phyloP scores from a whole-genome alignment of 2,888 invertebrate genomes.

The Drosophila ustulata region DNA sequence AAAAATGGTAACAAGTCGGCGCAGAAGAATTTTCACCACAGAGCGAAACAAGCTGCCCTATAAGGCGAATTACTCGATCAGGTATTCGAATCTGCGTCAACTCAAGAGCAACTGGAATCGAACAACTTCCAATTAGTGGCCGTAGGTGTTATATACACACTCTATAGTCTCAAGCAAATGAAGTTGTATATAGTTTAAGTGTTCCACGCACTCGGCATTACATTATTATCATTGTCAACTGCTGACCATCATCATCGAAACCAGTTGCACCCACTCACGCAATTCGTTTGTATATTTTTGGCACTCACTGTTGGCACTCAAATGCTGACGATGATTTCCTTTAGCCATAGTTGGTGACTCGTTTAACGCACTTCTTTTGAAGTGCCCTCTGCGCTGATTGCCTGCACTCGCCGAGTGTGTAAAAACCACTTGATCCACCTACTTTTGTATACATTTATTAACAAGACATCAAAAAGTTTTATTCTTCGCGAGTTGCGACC shows the following conservation, averaged over 20 bases:
- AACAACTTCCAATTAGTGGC: slow-evolving; percentile 7
- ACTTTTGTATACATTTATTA: slow-evolving; percentile 29
- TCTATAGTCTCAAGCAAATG: slow-evolving; percentile 10
- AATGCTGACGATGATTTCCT: slow-evolving; percentile 24
- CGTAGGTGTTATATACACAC: slow-evolving; percentile 27
- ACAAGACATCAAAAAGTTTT: slow-evolving; percentile 35
- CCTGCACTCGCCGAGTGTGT: slow-evolving; percentile 24
- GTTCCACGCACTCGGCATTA: slow-evolving; percentile 15
- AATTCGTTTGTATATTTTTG: slow-evolving; percentile 9
- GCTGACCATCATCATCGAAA: slow-evolving; percentile 32
- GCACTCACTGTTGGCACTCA: slow-evolving; percentile 18
- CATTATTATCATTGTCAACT: slow-evolving; percentile 25
- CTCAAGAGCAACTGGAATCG: slow-evolving; percentile 16
- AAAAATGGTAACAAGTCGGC: slow-evolving; percentile 49
- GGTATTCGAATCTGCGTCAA: slow-evolving; percentile 18
- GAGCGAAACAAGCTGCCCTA: slow-evolving; percentile 32
- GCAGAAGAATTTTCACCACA: slow-evolving; percentile 44
- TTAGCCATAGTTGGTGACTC: slow-evolving; percentile 24
- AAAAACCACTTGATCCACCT: slow-evolving; percentile 27
- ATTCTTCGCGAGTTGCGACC: slow-evolving; percentile 6
- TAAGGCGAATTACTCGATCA: slow-evolving; percentile 28
- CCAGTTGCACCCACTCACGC: slow-evolving; percentile 24
- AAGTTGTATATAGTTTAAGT: slow-evolving; percentile 10
- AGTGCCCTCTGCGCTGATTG: slow-evolving; percentile 23
- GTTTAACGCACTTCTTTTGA: slow-evolving; percentile 10